Evolutionary conservation across 1,140 invertebrate genomes (phyloP), one percentile per base, ranked within the genome.

Genomic region (Dolichoris vasculosae): DNA sequence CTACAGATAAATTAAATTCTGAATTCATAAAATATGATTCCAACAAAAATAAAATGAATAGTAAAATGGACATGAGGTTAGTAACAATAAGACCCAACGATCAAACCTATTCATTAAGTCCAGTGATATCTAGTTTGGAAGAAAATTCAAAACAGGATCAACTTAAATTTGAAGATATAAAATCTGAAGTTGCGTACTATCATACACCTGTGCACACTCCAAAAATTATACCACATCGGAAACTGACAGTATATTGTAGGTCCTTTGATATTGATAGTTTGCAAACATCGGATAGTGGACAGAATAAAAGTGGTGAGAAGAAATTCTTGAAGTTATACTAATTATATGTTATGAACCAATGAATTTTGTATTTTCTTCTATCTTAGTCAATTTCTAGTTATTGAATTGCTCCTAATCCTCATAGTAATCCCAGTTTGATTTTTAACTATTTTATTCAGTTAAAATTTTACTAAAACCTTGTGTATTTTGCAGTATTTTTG

Each of bases 161-260:
- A 15, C 51, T 17, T 7, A 20, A 43, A 38, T 11, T 26, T 20
- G 20, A 40, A 20, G 26, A 78, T 13, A 20, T 9, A 3, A 79
- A 80, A 23, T n/a, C 69, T 9, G 55, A 78, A 38, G 6, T 17
- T 0, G 26, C 40, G n/a, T 83, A 86, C 30, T 86, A 43, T 17
- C 1, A 20, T 13, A 87, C 86, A 2, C 84, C 88, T 20, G 32
- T 40, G 38, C 35, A 40, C 20, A 84, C 9, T 40, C 32, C 55
- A n/a, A 81, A 84, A 38, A 71, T 32, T 17, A 32, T 73, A 1
- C 89, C 90, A 4, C 88, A 81, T 55, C 76, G 90, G 30, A 91
- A 91, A 67, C 43, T 89, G 2, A 90, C 90, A 0, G 90, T 91
- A 40, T 91, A 88, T 55, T 81, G 83, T 43, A 87, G 89, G 11